Evolutionary conservation across 2,888 invertebrate genomes (phyloP).

Genomic region (Lutraria lutraria): DNA sequence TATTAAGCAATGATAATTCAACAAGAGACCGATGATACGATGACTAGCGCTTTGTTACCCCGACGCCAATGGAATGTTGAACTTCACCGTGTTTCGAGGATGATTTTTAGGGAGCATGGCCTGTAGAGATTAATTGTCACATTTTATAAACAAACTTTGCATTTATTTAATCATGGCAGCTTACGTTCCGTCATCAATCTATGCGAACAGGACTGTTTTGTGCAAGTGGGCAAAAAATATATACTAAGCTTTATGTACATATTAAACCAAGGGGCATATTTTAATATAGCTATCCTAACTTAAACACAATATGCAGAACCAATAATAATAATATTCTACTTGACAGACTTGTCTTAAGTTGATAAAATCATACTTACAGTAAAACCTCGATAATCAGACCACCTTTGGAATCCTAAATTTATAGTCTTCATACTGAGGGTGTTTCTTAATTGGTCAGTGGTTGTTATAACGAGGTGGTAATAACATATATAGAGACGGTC

Average conservation of each 20-base stretch:
- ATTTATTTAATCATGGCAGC: neutral
- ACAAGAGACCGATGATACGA: conserved; percentile 21
- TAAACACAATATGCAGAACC: neutral
- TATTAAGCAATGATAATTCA: conserved; percentile 34
- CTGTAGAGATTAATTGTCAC: neutral
- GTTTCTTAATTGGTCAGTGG: too few species aligned
- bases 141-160: neutral
- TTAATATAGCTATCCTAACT: neutral
- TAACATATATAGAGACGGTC: too few species aligned
- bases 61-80: neutral
- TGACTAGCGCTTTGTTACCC: conserved; percentile 29
- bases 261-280: neutral
- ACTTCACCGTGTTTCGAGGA: neutral
- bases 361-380: neutral
- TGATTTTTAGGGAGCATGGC: neutral
- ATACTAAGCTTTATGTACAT: neutral
- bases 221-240: neutral
- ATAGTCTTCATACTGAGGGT: too few species aligned
- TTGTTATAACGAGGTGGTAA: too few species aligned
- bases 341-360: neutral
- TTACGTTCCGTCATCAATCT: neutral
- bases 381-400: neutral
- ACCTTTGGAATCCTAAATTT: too few species aligned
- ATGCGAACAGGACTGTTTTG: neutral
- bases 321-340: neutral